Conservation (phyloP, 2,113 vertebrate species). For the Saguinus imperator region DNA sequence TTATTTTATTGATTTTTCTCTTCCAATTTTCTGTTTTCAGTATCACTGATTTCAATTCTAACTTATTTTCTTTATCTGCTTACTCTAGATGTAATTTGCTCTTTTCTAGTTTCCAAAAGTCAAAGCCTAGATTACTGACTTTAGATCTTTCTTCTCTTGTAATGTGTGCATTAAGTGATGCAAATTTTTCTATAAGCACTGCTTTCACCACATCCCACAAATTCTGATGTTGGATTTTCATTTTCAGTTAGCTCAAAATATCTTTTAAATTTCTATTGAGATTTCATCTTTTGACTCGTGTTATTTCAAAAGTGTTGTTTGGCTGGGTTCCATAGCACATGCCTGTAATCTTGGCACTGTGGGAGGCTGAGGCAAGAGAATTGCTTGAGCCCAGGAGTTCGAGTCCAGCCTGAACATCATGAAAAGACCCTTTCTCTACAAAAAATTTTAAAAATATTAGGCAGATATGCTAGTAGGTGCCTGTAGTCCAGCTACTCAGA, state of each 20-base stretch:
- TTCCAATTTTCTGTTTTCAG: not conserved
- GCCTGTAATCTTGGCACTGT: not conserved
- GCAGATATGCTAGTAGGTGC: not conserved
- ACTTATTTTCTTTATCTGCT: not conserved
- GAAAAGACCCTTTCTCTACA: not conserved
- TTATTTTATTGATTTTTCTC: conserved; percentile 34
- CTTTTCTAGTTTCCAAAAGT: not conserved
- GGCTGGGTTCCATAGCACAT: not conserved
- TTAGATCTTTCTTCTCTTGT: conserved; percentile 25
- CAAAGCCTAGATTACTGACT: conserved; percentile 24
- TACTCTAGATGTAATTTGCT: not conserved
- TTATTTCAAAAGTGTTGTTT: not conserved
- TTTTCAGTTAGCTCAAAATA: conserved; percentile 37
- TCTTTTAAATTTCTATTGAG: not conserved
- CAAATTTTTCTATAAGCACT: not conserved
- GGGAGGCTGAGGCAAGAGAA: not conserved
- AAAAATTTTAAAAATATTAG: not conserved
- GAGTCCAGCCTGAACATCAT: not conserved
- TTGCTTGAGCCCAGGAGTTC: not conserved
- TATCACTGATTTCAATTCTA: not conserved
- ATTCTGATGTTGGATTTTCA: conserved; percentile 10
- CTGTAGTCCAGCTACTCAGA: not conserved
- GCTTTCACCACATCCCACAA: not conserved
- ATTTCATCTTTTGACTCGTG: not conserved
- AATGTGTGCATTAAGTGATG: not conserved